phyloP scores from a whole-genome alignment of 2,113 vertebrate genomes.

The Telmatochromis brichardi region DNA sequence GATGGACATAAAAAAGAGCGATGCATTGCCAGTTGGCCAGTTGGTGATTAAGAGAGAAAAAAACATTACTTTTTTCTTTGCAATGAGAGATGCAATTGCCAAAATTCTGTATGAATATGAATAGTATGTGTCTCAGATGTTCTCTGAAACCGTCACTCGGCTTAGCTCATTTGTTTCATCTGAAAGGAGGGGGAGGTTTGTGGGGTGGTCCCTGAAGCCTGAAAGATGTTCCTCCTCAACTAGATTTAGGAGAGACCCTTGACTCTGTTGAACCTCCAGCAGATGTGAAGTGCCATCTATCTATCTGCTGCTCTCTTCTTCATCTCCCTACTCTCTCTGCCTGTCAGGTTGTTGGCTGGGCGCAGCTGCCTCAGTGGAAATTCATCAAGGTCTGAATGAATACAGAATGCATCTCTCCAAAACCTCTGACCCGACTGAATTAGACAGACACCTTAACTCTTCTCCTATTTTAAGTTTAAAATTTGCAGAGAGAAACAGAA shows the following conservation, averaged over 20 bases:
- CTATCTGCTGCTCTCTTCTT: slow-evolving; percentile 30
- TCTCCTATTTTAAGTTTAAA: slow-evolving; percentile 23
- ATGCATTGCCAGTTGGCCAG: slow-evolving; percentile 26
- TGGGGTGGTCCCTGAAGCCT: slow-evolving; percentile 51
- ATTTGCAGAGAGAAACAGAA: not conserved
- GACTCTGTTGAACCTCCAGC: slow-evolving; percentile 56
- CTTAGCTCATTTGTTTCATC: slow-evolving; percentile 18
- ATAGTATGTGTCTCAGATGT: slow-evolving; percentile 37
- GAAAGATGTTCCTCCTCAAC: slow-evolving; percentile 58
- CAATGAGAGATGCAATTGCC: not conserved
- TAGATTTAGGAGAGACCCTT: slow-evolving; percentile 68
- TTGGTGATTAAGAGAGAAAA: slow-evolving; percentile 32
- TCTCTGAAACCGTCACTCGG: slow-evolving; percentile 11
- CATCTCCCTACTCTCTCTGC: slow-evolving; percentile 24
- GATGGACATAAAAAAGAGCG: slow-evolving; percentile 33
- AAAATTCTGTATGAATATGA: slow-evolving; percentile 13
- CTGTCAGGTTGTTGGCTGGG: slow-evolving; percentile 53
- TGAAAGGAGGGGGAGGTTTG: slow-evolving; percentile 48
- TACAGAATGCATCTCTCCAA: slow-evolving; percentile 19
- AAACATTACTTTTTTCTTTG: not conserved
- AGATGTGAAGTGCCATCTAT: slow-evolving; percentile 68
- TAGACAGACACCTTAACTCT: slow-evolving; percentile 22
- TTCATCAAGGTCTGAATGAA: slow-evolving; percentile 60
- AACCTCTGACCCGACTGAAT: slow-evolving; percentile 39
- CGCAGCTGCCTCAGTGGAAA: slow-evolving; percentile 54